Evolutionary conservation across 2,113 vertebrate genomes (phyloP).

Genomic region (Phoxinus phoxinus): DNA sequence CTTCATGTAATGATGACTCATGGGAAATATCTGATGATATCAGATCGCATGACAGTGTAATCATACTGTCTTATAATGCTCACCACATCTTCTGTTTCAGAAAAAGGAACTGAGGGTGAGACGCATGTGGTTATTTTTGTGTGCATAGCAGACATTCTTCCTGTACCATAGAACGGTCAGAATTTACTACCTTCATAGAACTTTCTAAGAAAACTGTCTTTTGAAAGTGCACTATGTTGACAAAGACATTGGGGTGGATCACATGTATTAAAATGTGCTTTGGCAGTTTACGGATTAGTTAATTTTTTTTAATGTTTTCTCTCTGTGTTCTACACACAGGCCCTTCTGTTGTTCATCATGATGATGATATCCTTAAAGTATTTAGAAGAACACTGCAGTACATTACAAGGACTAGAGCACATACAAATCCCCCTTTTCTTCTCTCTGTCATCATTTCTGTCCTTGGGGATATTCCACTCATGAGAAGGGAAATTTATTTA

Average conservation of each 20-base stretch:
- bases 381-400: background rate
- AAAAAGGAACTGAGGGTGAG: background rate
- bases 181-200: background rate
- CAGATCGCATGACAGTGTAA: background rate
- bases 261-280: background rate
- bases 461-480: background rate
- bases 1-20: conserved; percentile 2
- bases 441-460: background rate
- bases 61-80: background rate
- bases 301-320: background rate
- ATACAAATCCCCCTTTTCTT: background rate
- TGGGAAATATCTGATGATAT: background rate
- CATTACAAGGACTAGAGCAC: background rate
- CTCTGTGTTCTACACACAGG: background rate
- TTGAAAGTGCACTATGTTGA: background rate
- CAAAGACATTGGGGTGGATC: background rate
- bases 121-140: background rate
- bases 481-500: background rate
- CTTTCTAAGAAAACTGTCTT: background rate
- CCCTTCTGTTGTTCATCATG: background rate
- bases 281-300: background rate
- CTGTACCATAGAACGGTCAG: background rate
- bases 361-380: background rate
- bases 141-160: too few species aligned
- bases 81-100: background rate